phyloP scores from a whole-genome alignment of 2,797 vertebrate genomes.

The Leptoclinus maculatus region DNA sequence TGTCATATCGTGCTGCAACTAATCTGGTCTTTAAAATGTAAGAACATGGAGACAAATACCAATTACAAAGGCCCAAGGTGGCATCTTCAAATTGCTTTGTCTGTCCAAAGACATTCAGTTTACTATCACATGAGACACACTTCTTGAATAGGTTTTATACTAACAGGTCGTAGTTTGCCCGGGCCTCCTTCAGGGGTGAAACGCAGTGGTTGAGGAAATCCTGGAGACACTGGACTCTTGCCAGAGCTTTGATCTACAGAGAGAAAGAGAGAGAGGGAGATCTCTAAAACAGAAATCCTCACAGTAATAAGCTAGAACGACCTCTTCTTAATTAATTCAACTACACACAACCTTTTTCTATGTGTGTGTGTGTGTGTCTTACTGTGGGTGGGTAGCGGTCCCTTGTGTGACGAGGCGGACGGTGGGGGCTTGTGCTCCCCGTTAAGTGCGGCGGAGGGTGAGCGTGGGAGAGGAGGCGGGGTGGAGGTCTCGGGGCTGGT shows the following conservation, averaged over 20 bases:
- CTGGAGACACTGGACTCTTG: constrained; percentile 89
- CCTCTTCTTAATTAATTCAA: not conserved
- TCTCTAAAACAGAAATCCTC: not conserved
- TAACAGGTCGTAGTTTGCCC: constrained; percentile 94
- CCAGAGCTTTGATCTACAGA: constrained; percentile 88
- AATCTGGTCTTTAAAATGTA: not conserved
- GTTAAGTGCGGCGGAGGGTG: constrained; percentile 88
- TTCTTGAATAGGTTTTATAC: constrained; percentile 63
- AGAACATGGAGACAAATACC: not conserved
- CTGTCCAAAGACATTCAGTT: not conserved
- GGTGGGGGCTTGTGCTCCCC: constrained; percentile 87
- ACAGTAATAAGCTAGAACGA: constrained; percentile 4
- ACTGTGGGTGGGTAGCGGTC: constrained; percentile 77
- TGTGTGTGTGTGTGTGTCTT: constrained; percentile 48
- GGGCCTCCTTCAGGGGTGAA: constrained; percentile 89
- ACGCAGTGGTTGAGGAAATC: constrained; percentile 87
- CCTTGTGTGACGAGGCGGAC: constrained; percentile 73
- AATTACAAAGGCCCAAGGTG: not conserved
- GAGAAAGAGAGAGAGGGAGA: constrained; percentile 3
- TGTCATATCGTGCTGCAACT: not conserved
- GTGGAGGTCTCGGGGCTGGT: constrained; percentile 91
- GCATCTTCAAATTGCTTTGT: not conserved
- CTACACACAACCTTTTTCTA: not conserved
- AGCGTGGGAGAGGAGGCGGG: constrained; percentile 90
- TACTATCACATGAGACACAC: not conserved